phyloP scores from a whole-genome alignment of 2,797 vertebrate species.

The Tragopan temminckii region DNA sequence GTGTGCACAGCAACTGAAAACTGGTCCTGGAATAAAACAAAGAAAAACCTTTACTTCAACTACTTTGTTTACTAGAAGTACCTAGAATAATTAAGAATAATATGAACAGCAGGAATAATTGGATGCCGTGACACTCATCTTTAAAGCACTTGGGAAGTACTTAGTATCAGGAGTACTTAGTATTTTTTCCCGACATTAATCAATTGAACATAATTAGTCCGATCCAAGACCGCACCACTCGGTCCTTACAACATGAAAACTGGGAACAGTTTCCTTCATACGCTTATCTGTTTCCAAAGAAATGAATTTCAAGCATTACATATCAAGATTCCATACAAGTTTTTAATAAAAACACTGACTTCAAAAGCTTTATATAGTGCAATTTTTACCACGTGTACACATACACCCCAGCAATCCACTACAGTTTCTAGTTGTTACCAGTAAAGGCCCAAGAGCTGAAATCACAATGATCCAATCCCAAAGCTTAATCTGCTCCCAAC shows the following conservation, averaged over 20 bases:
- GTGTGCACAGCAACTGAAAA: constrained; percentile 87
- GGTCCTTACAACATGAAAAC: not conserved
- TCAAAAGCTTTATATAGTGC: not conserved
- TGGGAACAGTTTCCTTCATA: not conserved
- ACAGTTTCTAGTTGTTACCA: not conserved
- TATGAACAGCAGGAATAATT: not conserved
- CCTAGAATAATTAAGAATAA: not conserved
- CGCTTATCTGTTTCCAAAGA: not conserved
- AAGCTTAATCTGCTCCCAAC: not conserved
- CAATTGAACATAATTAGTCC: not conserved
- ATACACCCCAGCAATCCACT: not conserved
- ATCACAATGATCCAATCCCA: not conserved
- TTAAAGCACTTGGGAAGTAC: not conserved
- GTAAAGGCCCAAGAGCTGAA: not conserved
- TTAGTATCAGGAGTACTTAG: not conserved
- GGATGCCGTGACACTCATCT: not conserved
- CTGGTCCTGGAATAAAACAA: constrained; percentile 81
- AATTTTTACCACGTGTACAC: not conserved
- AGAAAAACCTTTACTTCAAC: not conserved
- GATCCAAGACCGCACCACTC: fast-evolving
- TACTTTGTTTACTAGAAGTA: not conserved
- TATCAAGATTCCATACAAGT: not conserved
- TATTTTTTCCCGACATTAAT: not conserved
- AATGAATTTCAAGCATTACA: not conserved
- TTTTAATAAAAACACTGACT: not conserved